Percentiles rank a stretch among this genome's conserved stretches.
Conservation (phyloP, 2,888 invertebrate species). For the Ormyrus pomaceus region DNA sequence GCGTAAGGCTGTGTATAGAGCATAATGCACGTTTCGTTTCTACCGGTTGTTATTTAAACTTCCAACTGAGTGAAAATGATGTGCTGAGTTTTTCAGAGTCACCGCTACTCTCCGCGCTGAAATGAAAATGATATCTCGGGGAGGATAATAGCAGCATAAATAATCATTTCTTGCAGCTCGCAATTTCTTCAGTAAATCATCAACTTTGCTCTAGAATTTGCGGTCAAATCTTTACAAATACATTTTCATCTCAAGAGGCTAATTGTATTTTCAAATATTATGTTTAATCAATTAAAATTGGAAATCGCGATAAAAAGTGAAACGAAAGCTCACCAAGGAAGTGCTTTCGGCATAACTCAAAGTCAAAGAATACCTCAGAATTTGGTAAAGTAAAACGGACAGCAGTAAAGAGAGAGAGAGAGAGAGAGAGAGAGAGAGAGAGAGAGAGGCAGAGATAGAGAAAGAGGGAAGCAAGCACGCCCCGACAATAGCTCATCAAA, state of each 20-base stretch:
- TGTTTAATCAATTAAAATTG: too few species aligned
- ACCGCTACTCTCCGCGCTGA: not conserved
- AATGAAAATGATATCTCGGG: not conserved
- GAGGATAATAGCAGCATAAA: not conserved
- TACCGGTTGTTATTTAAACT: conserved; percentile 38
- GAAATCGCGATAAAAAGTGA: too few species aligned
- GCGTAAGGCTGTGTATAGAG: not conserved
- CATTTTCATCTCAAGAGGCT: too few species aligned
- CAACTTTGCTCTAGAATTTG: too few species aligned
- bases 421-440: not conserved
- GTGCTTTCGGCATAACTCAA: too few species aligned
- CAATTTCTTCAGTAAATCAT: too few species aligned
- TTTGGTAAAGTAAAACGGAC: not conserved
- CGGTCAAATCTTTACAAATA: too few species aligned
- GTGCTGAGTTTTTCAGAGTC: conserved; percentile 22
- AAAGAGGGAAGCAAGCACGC: conserved; percentile 21
- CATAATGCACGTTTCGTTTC: conserved; percentile 22
- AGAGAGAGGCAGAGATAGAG: not conserved
- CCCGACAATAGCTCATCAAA: conserved; percentile 54
- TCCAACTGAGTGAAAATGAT: conserved; percentile 44
- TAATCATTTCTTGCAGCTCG: conserved; percentile 9
- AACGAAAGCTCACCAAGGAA: too few species aligned
- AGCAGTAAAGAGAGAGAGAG: not conserved
- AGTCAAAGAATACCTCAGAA: too few species aligned
- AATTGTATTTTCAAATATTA: too few species aligned